phyloP scores from a whole-genome alignment of 2,797 vertebrate genomes.

The Loriculus beryllinus region DNA sequence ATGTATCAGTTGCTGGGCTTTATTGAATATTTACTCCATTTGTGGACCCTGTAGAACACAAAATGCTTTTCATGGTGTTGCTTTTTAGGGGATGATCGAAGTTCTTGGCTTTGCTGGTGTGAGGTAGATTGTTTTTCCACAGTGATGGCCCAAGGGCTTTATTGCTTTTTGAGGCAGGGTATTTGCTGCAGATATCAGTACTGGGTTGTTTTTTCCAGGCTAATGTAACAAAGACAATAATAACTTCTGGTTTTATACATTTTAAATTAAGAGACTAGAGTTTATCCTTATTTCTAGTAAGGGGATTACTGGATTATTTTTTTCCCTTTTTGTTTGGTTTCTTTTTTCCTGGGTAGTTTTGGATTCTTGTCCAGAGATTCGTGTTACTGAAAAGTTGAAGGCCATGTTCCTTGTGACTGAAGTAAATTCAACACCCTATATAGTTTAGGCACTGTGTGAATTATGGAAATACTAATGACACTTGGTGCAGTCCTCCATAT shows the following conservation, averaged over 20 bases:
- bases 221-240: background rate
- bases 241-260: background rate
- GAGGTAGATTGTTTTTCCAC: background rate
- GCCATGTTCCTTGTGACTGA: background rate
- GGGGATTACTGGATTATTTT: background rate
- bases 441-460: background rate
- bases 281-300: background rate
- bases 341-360: background rate
- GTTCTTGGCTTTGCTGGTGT: background rate
- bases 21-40: background rate
- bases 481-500: background rate
- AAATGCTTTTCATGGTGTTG: background rate
- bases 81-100: background rate
- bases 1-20: background rate
- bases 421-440: background rate
- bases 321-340: background rate
- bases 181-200: background rate
- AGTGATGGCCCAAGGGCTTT: background rate
- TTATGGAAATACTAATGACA: background rate
- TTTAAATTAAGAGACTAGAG: background rate
- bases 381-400: background rate
- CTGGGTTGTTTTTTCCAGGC: background rate
- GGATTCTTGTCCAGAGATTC: background rate
- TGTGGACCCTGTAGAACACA: rapidly evolving
- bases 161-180: background rate